Conservation (phyloP, 2,113 vertebrate genomes). For the Sarotherodon lohbergeri region DNA sequence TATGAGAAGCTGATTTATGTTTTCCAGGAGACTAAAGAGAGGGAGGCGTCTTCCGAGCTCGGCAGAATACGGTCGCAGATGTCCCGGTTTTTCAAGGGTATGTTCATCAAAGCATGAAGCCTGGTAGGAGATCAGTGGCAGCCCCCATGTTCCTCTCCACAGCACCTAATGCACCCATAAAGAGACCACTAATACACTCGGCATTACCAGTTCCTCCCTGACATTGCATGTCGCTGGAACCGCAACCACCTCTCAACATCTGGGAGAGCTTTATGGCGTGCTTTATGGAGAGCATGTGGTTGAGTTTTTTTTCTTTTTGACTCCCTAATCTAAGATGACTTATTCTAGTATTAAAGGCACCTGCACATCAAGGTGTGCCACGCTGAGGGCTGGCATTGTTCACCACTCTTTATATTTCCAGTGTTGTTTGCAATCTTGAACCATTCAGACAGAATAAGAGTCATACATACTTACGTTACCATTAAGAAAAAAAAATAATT, state of each 20-base stretch:
- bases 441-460: neutral
- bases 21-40: conserved; percentile 57
- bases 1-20: conserved; percentile 74
- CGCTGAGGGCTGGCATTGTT: conserved; percentile 24
- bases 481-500: neutral
- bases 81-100: conserved; percentile 68
- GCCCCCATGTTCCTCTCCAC: conserved; percentile 47
- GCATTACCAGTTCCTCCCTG: conserved; percentile 52
- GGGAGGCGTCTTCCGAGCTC: conserved; percentile 40
- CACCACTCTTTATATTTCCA: conserved; percentile 26
- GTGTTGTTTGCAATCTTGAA: conserved; percentile 33
- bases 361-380: conserved; percentile 47
- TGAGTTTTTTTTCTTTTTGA: conserved; percentile 28
- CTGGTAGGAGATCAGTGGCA: conserved; percentile 44
- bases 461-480: neutral
- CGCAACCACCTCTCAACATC: conserved; percentile 57
- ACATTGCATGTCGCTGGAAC: conserved; percentile 57
- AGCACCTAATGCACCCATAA: conserved; percentile 62
- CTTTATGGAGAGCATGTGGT: conserved; percentile 67
- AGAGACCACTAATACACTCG: conserved; percentile 67
- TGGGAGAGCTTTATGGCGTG: conserved; percentile 56
- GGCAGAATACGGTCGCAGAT: conserved; percentile 41
- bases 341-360: conserved; percentile 61
- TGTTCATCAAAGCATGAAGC: conserved; percentile 67
- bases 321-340: conserved; percentile 55